Base-by-base conservation (phyloP, 2,797 vertebrate species). In the Tokudaia tokunoshimensis region DNA sequence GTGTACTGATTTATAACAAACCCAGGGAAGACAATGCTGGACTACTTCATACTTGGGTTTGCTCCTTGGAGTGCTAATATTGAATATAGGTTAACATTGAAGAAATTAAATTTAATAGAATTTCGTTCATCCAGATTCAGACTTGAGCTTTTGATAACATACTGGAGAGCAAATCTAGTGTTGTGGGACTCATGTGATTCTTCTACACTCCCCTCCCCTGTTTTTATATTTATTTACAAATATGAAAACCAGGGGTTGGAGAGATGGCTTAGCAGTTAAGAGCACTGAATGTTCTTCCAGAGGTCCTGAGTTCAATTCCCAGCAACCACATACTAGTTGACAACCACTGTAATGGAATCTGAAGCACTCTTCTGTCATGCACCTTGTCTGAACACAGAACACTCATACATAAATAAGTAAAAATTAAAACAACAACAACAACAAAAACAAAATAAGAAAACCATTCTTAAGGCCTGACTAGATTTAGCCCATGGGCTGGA, bases 21-120 rank as follows among this genome's bases (percentile, higher is more conserved):
- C 67, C 26, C 19, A 44, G 47, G 41, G 55, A 50, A 85, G 89
- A 50, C 34, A 50, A 24, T 82, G 72, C 84, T 70, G 47, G 57
- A 75, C 34, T 41, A 4, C 55, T 87, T 92, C 79, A 47, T 29
- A 9, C 90, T 85, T 76, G 59, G 14, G 29, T 24, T 75, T 74
- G 41, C 72, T 91, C 95, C 92, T 94, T 81, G 26, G 44, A 93
- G 67, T 72, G 57, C 63, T 81, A 72, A 87, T 93, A 74, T 78
- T 83, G 44, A 93, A 52, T 80, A 14, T 74, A 55, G 34, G 65
- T 96, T 90, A 63, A 91, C 89, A 57, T 89, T 37, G 31, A 84
- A 92, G 31, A 96, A 63, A 96, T 94, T 88, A 63, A 84, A 70
- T 85, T 82, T 86, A 95, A 47, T 55, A 93, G 93, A 63, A 55